Conservation (phyloP, 2,797 vertebrate species). For the Melanotaenia parkinsoni region DNA sequence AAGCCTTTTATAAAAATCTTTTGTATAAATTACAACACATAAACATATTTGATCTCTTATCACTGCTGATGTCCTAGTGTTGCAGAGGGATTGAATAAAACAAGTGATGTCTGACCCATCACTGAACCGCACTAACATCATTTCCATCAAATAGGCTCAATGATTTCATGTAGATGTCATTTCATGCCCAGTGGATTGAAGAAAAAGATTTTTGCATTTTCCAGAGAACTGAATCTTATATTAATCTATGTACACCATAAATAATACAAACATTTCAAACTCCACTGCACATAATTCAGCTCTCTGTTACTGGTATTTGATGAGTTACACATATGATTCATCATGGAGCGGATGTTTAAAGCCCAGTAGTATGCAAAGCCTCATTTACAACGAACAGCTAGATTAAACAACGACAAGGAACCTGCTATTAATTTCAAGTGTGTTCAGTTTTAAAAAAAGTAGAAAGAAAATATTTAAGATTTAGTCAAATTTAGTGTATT, state of each 20-base stretch:
- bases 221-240: background rate
- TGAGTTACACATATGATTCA: background rate
- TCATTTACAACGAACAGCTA: no score
- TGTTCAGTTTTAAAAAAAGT: no score
- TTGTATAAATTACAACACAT: no score
- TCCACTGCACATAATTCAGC: background rate
- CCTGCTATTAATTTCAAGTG: no score
- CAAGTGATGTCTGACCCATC: slow-evolving; percentile 31
- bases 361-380: background rate
- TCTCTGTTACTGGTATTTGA: background rate
- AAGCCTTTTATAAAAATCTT: no score
- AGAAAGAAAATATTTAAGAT: no score
- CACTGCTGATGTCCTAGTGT: background rate
- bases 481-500: no score
- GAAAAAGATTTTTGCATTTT: slow-evolving; percentile 3
- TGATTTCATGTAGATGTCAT: slow-evolving; percentile 29
- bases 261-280: background rate
- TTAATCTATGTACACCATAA: background rate
- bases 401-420: no score
- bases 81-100: slow-evolving; percentile 2
- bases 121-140: slow-evolving; percentile 16
- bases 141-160: slow-evolving; percentile 26
- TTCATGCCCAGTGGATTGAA: slow-evolving; percentile 41
- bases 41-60: no score
- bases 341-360: background rate